These are phyloP conservation scores for Threskiornis aethiopicus DNA, from an alignment of 2,797 vertebrate genomes.

Conservation along the genomic window DNA sequence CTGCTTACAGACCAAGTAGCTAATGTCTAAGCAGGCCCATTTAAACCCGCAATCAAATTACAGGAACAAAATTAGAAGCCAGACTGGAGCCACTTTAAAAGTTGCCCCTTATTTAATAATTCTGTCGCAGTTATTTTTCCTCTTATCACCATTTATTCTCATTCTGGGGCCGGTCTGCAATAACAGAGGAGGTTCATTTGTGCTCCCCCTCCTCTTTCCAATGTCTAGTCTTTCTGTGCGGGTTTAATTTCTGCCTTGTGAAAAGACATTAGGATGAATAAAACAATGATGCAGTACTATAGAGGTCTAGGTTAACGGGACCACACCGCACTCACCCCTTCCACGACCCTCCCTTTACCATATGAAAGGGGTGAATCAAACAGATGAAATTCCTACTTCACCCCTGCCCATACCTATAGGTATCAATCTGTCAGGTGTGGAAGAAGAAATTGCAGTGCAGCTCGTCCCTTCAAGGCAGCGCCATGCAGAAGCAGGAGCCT, in stretches of 20 bases:
- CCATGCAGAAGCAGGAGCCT: not conserved
- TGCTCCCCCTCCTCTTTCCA: not conserved
- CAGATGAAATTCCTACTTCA: not conserved
- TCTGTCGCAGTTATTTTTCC: constrained; percentile 21
- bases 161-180: not conserved
- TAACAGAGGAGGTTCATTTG: not conserved
- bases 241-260: not conserved
- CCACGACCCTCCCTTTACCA: rapidly evolving
- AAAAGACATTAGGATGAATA: not conserved
- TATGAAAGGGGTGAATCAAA: not conserved
- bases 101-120: constrained; percentile 52
- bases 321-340: not conserved
- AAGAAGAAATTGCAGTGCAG: not conserved
- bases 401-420: not conserved
- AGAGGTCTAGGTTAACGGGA: not conserved
- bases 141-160: constrained; percentile 51
- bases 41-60: constrained; percentile 62
- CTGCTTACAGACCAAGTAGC: not conserved
- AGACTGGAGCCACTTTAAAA: constrained; percentile 67
- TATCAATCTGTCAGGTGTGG: not conserved
- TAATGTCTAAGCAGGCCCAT: constrained; percentile 25
- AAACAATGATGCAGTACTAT: not conserved
- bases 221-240: not conserved
- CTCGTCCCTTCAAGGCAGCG: not conserved
- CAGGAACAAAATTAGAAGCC: constrained; percentile 55